Conservation (phyloP, 2,888 invertebrate genomes). For the Tachina lurida region DNA sequence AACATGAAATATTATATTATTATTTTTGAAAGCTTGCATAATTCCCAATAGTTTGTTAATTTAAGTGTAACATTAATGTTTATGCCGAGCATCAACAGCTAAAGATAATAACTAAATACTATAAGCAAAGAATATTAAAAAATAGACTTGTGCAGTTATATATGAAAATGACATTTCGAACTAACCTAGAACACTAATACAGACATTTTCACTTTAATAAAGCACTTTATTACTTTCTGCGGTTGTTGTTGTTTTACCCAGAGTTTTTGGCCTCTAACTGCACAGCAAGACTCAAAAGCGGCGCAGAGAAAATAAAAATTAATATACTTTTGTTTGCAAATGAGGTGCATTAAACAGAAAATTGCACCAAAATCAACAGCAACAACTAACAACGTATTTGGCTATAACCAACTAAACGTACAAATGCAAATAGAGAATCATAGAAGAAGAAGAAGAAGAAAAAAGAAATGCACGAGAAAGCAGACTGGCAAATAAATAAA, state of each 20-base stretch:
- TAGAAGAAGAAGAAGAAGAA: background rate
- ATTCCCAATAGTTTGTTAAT: too few species aligned
- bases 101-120: too few species aligned
- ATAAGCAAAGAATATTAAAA: background rate
- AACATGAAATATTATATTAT: too few species aligned
- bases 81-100: too few species aligned
- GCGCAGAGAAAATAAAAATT: slow-evolving; percentile 14
- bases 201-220: slow-evolving; percentile 61
- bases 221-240: slow-evolving; percentile 48
- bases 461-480: background rate
- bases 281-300: slow-evolving; percentile 13
- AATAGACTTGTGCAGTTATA: background rate
- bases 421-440: slow-evolving; percentile 5
- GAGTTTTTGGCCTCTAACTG: slow-evolving; percentile 28
- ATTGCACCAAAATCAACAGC: slow-evolving; percentile 17
- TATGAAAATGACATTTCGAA: background rate
- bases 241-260: background rate
- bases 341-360: slow-evolving; percentile 8
- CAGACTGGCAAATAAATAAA: slow-evolving; percentile 42
- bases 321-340: background rate
- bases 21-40: too few species aligned
- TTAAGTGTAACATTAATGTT: too few species aligned
- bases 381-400: slow-evolving; percentile 13
- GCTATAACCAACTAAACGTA: slow-evolving; percentile 13
- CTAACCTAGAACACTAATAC: slow-evolving; percentile 21